Conservation (phyloP, 2,888 invertebrate genomes). For the Drosophila incognita region DNA sequence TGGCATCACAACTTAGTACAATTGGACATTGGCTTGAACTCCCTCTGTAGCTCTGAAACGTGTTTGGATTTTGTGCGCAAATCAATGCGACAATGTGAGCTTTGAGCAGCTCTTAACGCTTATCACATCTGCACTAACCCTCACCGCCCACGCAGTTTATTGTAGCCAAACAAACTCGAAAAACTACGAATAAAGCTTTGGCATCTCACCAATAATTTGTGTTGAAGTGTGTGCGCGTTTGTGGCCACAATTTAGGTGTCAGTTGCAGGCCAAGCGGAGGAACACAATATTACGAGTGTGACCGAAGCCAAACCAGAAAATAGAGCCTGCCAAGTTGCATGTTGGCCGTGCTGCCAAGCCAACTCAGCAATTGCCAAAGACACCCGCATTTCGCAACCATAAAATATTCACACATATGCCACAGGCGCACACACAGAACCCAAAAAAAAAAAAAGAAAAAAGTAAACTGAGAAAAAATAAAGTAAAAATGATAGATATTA, state of each 20-base stretch:
- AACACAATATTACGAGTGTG: constrained; percentile 16
- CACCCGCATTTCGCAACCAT: constrained; percentile 19
- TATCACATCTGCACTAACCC: background rate
- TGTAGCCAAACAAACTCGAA: constrained; percentile 52
- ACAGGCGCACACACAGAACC: background rate
- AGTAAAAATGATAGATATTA: constrained; percentile 51
- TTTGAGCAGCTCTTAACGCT: constrained; percentile 14
- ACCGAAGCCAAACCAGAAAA: constrained; percentile 25
- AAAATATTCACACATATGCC: constrained; percentile 42
- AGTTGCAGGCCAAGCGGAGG: constrained; percentile 55
- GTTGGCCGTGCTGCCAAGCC: constrained; percentile 37
- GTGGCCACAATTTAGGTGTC: constrained; percentile 56
- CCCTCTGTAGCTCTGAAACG: constrained; percentile 28
- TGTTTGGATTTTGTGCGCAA: constrained; percentile 58
- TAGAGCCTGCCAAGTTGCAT: constrained; percentile 27
- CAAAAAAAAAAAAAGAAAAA: constrained; percentile 2
- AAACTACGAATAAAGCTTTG: constrained; percentile 42
- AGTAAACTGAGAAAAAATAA: background rate
- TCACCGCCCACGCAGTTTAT: constrained; percentile 36
- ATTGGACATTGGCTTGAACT: constrained; percentile 1
- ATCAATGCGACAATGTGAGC: constrained; percentile 45
- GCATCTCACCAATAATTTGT: constrained; percentile 42
- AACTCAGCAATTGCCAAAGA: constrained; percentile 48
- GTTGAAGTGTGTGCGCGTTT: constrained; percentile 47
- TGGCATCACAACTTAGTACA: constrained; percentile 63